Evolutionary conservation across 1,140 invertebrate genomes (phyloP).

Genomic region (Berghia stephanieae): DNA sequence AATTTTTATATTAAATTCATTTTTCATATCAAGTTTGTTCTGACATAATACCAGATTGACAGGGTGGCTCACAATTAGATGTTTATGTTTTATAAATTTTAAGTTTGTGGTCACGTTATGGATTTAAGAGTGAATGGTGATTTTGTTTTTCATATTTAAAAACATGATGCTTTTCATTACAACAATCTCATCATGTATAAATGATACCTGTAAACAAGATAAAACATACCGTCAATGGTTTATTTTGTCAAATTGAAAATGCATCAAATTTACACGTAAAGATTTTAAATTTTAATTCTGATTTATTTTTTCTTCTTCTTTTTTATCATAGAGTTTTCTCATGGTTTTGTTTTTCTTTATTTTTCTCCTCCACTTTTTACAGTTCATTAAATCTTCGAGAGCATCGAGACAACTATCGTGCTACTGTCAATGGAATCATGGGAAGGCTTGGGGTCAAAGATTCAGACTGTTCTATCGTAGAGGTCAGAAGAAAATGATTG

Average conservation of each 20-base stretch:
- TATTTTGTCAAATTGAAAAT: not conserved
- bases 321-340: not conserved
- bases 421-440: constrained; percentile 37
- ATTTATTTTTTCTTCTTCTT: not conserved
- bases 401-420: constrained; percentile 33
- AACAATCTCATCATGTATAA: too few relatives aligned
- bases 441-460: constrained; percentile 40
- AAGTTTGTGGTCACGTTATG: too few relatives aligned
- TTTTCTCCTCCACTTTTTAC: not conserved
- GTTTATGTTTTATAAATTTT: too few relatives aligned
- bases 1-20: too few relatives aligned
- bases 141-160: too few relatives aligned
- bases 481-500: constrained; percentile 33
- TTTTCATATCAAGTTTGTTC: too few relatives aligned
- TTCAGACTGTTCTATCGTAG: constrained; percentile 41
- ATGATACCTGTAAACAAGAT: not conserved
- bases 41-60: too few relatives aligned
- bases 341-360: not conserved
- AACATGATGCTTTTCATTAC: too few relatives aligned
- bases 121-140: too few relatives aligned
- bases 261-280: not conserved
- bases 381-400: constrained; percentile 31
- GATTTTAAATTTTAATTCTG: not conserved
- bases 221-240: not conserved
- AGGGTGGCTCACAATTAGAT: too few relatives aligned